phyloP scores from a whole-genome alignment of 2,888 invertebrate species.

The Keiferia lycopersicella region DNA sequence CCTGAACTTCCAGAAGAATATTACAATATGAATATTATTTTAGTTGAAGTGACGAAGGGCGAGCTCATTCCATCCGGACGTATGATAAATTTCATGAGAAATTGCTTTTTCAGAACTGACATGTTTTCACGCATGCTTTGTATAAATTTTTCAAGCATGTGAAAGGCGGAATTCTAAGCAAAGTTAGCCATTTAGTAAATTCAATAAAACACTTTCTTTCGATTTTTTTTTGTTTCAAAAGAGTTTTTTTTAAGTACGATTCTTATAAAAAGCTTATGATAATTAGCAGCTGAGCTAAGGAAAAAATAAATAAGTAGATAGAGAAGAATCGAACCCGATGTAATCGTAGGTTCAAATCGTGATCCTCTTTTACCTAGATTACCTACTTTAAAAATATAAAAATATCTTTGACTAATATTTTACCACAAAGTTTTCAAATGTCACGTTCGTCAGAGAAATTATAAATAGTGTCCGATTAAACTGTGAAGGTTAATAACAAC shows the following conservation, averaged over 20 bases:
- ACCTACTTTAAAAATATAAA: not conserved
- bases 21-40: not conserved
- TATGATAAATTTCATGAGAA: not conserved
- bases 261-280: not conserved
- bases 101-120: slow-evolving; percentile 3
- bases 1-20: too few species aligned
- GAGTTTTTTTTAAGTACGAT: too few species aligned
- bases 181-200: not conserved
- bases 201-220: not conserved
- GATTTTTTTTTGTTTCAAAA: too few species aligned
- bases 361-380: not conserved
- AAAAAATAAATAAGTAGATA: not conserved
- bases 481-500: too few species aligned
- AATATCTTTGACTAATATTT: too few species aligned
- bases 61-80: not conserved
- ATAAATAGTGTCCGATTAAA: too few species aligned
- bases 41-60: not conserved
- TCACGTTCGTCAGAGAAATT: not conserved
- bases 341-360: slow-evolving; percentile 9
- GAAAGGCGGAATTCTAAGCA: not conserved
- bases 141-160: not conserved
- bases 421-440: not conserved
- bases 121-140: not conserved
- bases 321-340: not conserved
- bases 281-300: not conserved